Evolutionary conservation across 2,888 invertebrate genomes (phyloP).

Genomic region (Eilema caniola): DNA sequence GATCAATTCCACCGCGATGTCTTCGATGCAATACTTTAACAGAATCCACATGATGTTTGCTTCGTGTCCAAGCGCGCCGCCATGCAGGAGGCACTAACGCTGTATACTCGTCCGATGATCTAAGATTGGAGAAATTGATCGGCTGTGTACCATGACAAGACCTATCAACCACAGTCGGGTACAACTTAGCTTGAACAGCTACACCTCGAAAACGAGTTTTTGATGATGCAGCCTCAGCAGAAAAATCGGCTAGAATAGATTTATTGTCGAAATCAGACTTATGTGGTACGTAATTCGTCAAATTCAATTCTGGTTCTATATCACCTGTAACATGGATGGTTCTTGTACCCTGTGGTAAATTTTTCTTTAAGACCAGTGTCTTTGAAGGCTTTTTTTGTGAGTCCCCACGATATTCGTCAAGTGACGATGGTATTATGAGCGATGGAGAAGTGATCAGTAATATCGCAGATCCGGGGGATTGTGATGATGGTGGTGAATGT

Average conservation of each 20-base stretch:
- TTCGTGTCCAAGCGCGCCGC: not conserved
- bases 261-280: not conserved
- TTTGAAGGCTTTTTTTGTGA: not conserved
- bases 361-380: not conserved
- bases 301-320: not conserved
- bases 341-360: not conserved
- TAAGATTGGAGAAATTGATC: not conserved
- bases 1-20: not conserved
- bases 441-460: not conserved
- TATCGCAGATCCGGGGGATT: not conserved
- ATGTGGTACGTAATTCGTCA: not conserved
- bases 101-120: slow-evolving; percentile 2
- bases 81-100: not conserved
- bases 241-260: slow-evolving; percentile 6
- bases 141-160: not conserved
- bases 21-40: slow-evolving; percentile 3
- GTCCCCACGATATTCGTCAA: not conserved
- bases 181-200: not conserved
- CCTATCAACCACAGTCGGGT: not conserved
- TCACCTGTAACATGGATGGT: not conserved
- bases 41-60: not conserved
- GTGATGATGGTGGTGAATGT: not conserved
- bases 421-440: not conserved
- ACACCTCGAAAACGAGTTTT: not conserved
- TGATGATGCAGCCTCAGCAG: not conserved